Conservation (phyloP, 2,113 vertebrate genomes). For the Leucopsar rothschildi region DNA sequence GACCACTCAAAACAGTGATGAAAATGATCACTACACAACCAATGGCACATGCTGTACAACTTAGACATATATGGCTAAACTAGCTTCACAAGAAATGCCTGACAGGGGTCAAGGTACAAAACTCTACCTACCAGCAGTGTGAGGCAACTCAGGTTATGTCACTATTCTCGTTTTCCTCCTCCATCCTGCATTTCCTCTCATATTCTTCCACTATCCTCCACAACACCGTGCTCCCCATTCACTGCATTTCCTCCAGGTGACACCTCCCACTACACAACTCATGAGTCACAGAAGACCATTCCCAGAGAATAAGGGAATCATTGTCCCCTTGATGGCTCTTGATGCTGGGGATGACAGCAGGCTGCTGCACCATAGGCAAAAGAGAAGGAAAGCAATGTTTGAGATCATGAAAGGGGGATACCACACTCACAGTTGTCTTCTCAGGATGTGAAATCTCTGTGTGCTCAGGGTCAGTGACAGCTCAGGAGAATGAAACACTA, state of each 20-base stretch:
- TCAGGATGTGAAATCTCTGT: neutral
- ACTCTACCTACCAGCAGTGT: neutral
- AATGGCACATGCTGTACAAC: neutral
- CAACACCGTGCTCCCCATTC: accelerated
- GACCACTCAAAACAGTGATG: neutral
- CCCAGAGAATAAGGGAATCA: neutral
- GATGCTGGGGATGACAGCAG: neutral
- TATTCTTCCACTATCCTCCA: neutral
- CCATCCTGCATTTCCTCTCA: neutral
- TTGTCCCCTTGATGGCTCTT: neutral
- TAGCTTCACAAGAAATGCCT: neutral
- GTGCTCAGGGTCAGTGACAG: neutral
- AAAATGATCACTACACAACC: neutral
- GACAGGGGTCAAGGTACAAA: neutral
- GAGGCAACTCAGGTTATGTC: neutral
- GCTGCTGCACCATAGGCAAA: neutral
- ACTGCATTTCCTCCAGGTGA: neutral
- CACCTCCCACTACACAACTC: neutral
- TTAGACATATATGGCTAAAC: neutral
- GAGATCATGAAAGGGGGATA: neutral
- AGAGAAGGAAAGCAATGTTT: neutral
- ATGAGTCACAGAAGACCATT: neutral
- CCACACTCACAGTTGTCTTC: neutral
- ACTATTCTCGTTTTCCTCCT: neutral
- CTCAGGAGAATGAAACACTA: neutral